Evolutionary conservation across 2,888 invertebrate genomes (phyloP).

Genomic region (Chirona hameri): DNA sequence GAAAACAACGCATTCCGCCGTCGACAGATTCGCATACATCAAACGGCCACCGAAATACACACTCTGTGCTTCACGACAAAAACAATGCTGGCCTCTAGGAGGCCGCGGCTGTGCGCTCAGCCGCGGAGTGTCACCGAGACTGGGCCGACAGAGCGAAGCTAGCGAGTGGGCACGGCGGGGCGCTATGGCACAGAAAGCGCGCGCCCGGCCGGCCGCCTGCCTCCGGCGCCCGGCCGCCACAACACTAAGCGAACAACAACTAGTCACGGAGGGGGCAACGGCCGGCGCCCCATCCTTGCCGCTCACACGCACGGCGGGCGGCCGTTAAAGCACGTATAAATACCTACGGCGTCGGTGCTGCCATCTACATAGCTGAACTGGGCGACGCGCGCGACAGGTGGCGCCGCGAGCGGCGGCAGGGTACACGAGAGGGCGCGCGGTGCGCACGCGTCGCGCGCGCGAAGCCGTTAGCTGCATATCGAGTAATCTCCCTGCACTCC

Average conservation of each 20-base stretch:
- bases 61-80: too few relatives aligned
- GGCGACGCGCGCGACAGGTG: not conserved
- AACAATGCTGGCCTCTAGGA: not conserved
- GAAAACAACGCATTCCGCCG: not conserved
- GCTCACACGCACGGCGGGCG: not conserved
- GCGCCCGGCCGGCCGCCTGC: not conserved
- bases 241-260: not conserved
- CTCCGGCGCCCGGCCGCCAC: not conserved
- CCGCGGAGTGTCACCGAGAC: not conserved
- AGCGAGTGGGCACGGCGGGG: not conserved
- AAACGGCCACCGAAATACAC: too few relatives aligned
- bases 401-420: not conserved
- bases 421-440: not conserved
- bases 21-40: too few relatives aligned
- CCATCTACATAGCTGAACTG: not conserved
- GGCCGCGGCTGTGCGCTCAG: not conserved
- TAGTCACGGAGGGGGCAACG: not conserved
- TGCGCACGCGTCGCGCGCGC: too few relatives aligned
- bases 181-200: slow-evolving; percentile 6
- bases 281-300: not conserved
- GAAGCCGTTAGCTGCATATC: slow-evolving; percentile 12
- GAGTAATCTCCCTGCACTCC: not conserved
- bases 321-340: slow-evolving; percentile 24
- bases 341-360: not conserved
- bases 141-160: not conserved